Conservation (phyloP, 2,888 invertebrate species). For the Apotomis betuletana region DNA sequence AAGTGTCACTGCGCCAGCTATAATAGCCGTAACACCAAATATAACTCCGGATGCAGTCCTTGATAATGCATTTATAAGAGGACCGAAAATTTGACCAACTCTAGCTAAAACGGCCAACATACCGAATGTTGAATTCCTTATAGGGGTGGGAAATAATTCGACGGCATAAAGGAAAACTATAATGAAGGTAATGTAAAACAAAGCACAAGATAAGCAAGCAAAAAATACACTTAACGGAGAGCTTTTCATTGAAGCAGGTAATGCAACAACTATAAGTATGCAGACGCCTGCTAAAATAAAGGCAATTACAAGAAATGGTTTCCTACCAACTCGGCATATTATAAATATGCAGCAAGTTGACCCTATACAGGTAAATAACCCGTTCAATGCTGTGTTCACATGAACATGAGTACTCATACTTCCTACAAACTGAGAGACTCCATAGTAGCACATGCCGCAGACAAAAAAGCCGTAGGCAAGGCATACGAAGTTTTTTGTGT, state of each 20-base stretch:
- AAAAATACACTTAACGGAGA: slow-evolving; percentile 81
- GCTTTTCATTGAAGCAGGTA: slow-evolving; percentile 50
- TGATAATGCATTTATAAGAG: slow-evolving; percentile 86
- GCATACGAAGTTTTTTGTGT: slow-evolving; percentile 85
- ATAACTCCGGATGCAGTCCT: slow-evolving; percentile 66
- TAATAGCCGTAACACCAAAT: slow-evolving; percentile 86
- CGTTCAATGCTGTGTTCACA: slow-evolving; percentile 89
- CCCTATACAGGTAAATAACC: slow-evolving; percentile 85
- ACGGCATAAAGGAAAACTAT: slow-evolving; percentile 92
- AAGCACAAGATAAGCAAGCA: slow-evolving; percentile 89
- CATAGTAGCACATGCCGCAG: slow-evolving; percentile 93
- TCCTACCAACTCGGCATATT: slow-evolving; percentile 84
- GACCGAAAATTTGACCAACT: slow-evolving; percentile 91
- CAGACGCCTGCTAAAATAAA: slow-evolving; percentile 69
- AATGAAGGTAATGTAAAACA: slow-evolving; percentile 90
- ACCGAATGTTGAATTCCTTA: slow-evolving; percentile 92
- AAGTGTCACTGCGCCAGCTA: slow-evolving; percentile 85
- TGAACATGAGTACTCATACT: slow-evolving; percentile 90
- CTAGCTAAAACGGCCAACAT: slow-evolving; percentile 90
- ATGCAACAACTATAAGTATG: slow-evolving; percentile 59
- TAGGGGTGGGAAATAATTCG: slow-evolving; percentile 93
- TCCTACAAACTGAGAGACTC: slow-evolving; percentile 90
- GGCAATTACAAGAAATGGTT: slow-evolving; percentile 83
- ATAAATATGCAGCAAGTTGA: slow-evolving; percentile 79
- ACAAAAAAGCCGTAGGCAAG: slow-evolving; percentile 89